Conservation (phyloP, 1,140 invertebrate species). For the Bombus haemorrhoidalis region DNA sequence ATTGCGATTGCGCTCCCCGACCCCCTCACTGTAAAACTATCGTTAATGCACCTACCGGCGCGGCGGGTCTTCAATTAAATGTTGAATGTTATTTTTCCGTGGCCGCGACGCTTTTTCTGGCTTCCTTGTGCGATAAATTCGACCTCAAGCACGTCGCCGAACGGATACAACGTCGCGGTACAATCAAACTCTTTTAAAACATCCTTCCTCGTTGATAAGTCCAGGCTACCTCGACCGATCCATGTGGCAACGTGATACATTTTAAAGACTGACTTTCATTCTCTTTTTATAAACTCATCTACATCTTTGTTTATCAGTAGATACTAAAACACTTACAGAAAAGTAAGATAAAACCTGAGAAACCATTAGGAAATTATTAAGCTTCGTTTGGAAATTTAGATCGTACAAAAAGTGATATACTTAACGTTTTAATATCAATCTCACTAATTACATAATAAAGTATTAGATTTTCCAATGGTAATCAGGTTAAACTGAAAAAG, state of each 20-base stretch:
- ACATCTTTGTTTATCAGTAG: too few species aligned
- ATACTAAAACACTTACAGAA: too few species aligned
- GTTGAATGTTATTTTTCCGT: conserved; percentile 7
- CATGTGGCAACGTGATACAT: not conserved
- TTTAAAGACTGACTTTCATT: not conserved
- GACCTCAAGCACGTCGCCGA: not conserved
- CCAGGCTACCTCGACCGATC: not conserved
- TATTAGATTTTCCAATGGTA: too few species aligned
- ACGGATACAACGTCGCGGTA: not conserved
- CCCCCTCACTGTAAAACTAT: not conserved
- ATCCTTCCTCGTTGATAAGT: conserved; percentile 25
- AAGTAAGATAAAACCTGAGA: too few species aligned
- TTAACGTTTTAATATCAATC: too few species aligned
- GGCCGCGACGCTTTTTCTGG: not conserved
- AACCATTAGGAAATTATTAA: too few species aligned
- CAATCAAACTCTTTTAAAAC: conserved; percentile 23
- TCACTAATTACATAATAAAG: too few species aligned
- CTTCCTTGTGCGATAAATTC: not conserved
- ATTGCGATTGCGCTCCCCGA: conserved; percentile 1
- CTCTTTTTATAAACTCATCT: not conserved
- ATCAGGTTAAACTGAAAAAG: too few species aligned
- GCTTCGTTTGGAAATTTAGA: too few species aligned
- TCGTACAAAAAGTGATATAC: too few species aligned
- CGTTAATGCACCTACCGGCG: conserved; percentile 6
- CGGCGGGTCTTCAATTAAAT: not conserved